phyloP scores from a whole-genome alignment of 1,140 invertebrate species.

The Pseudomyrmex pallidus region DNA sequence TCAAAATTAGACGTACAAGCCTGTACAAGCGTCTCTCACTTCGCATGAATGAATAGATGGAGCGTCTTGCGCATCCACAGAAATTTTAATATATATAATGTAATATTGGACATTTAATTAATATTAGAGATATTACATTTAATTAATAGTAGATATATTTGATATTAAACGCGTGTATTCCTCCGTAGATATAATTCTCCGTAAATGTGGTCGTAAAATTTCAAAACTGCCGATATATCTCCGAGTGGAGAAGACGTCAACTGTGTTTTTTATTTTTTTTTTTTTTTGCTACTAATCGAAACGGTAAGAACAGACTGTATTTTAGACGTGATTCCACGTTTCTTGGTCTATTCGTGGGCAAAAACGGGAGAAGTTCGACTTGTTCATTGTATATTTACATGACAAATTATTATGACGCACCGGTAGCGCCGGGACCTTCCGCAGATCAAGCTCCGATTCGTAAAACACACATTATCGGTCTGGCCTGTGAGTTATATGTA shows the following conservation, averaged over 20 bases:
- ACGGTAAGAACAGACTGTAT: too few species aligned
- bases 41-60: conserved; percentile 73
- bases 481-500: conserved; percentile 26
- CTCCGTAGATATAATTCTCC: too few species aligned
- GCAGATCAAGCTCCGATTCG: conserved; percentile 44
- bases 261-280: too few species aligned
- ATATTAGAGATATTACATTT: too few species aligned
- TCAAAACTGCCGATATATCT: too few species aligned
- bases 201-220: too few species aligned
- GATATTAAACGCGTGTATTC: too few species aligned
- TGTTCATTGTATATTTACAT: conserved; percentile 15
- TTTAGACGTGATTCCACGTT: neutral
- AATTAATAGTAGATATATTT: too few species aligned
- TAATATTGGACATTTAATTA: conserved; percentile 7
- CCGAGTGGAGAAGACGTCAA: too few species aligned
- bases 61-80: conserved; percentile 59
- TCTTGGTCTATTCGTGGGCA: neutral
- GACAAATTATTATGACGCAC: conserved; percentile 55
- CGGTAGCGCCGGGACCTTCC: conserved; percentile 50
- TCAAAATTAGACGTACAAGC: conserved; percentile 65
- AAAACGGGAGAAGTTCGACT: neutral
- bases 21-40: conserved; percentile 62
- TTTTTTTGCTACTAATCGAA: too few species aligned
- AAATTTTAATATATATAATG: conserved; percentile 19
- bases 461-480: conserved; percentile 71